Base-by-base conservation (phyloP, 2,113 vertebrate species). In the Euleptes europaea region DNA sequence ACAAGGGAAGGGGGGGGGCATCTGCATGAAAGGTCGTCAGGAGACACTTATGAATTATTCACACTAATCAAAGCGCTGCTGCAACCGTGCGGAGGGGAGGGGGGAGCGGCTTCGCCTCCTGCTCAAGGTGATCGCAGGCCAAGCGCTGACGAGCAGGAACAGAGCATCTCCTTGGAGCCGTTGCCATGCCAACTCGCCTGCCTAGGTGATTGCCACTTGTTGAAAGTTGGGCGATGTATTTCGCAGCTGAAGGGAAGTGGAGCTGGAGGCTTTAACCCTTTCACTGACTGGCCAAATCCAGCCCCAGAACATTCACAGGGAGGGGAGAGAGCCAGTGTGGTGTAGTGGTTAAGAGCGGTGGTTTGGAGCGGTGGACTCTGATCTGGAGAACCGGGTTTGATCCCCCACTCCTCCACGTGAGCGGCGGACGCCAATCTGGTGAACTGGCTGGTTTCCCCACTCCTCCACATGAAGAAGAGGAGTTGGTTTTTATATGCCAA, bases 41-140 rank as follows among this genome's bases (percentile, higher is more conserved):
- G 14, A 54, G 65, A 86, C 66, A 73, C 15, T 21, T 11, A 85
- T 87, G 85, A 75, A 89, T 89, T 80, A 87, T 86, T 83, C 82
- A 84, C 23, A 1, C 71, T 85, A 79, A 80, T 85, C 84, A 47
- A 72, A 35, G 31, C 7, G 8, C 15, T 19, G 26, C 35, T 44
- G 66, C 6, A 42, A 44, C 13, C 38, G 2, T 54, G 14, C 31
- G 1, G 14, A 3, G 57, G 60, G 44, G 47, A 26, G 23, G 49
- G 44, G 79, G 57, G 75, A 51, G 73, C 33, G n/a, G 63, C 42
- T 71, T 47, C 57, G 65, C 80, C 74, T 80, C 74, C 69, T 8
- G 84, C 78, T 63, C 57, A 69, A 66, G 78, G 76, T 75, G 49
- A 75, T 38, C 35, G 51, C 14, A 44, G 66, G 83, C 65, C 75